Evolutionary conservation across 1,140 invertebrate species (phyloP).

Genomic region (Drosophila nasuta): DNA sequence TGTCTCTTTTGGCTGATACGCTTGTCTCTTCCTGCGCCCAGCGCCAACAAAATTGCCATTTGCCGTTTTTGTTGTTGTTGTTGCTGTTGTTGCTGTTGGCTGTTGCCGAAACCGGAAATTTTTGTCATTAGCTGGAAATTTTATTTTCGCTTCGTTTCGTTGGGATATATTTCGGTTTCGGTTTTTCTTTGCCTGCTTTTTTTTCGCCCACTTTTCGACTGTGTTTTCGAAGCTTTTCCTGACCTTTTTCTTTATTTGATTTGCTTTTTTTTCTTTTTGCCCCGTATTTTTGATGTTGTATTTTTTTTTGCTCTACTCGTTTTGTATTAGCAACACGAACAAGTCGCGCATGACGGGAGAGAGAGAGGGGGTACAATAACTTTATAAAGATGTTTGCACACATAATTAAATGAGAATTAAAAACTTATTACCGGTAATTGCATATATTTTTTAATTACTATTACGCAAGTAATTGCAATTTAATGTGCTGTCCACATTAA

Average conservation of each 20-base stretch:
- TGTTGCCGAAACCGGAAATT: constrained; percentile 67
- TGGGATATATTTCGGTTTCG: constrained; percentile 40
- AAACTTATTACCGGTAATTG: constrained; percentile 37
- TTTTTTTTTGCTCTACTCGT: constrained; percentile 4
- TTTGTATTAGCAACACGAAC: constrained; percentile 16
- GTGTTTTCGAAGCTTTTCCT: constrained; percentile 52
- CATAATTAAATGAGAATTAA: constrained; percentile 41
- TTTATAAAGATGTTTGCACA: constrained; percentile 36
- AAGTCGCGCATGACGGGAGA: background rate
- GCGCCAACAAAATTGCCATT: constrained; percentile 43
- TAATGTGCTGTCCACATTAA: constrained; percentile 11
- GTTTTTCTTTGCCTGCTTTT: constrained; percentile 4
- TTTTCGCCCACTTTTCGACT: constrained; percentile 38
- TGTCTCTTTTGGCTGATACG: constrained; percentile 19
- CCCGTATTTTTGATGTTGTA: constrained; percentile 21
- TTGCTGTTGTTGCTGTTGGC: constrained; percentile 28
- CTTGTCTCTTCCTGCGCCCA: constrained; percentile 45
- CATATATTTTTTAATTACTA: constrained; percentile 33
- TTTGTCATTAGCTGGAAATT: constrained; percentile 78
- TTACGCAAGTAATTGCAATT: constrained; percentile 35
- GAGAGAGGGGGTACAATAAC: constrained; percentile 15
- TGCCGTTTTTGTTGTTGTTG: constrained; percentile 27
- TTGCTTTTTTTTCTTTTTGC: background rate
- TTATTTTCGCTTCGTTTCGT: constrained; percentile 72
- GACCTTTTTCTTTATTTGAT: constrained; percentile 35